phyloP scores from a whole-genome alignment of 2,113 vertebrate species.

The Dicaeum eximium region DNA sequence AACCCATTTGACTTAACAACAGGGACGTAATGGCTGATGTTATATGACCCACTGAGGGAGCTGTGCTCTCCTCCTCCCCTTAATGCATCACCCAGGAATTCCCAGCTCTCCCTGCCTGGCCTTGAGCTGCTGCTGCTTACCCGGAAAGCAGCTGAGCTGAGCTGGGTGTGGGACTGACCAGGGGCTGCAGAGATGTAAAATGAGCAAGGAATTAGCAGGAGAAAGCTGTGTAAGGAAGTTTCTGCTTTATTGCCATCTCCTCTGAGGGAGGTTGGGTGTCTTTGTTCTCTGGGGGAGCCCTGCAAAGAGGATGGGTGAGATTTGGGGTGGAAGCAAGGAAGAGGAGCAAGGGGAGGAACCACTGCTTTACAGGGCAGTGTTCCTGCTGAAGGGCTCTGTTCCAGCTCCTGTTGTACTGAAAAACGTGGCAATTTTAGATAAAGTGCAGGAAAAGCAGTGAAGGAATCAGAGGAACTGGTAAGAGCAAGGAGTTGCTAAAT shows the following conservation, averaged over 20 bases:
- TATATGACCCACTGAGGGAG: slow-evolving; percentile 19
- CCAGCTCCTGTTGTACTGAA: not conserved
- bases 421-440: not conserved
- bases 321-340: not conserved
- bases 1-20: slow-evolving; percentile 33
- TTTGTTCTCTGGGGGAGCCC: not conserved
- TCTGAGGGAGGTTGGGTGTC: not conserved
- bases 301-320: not conserved
- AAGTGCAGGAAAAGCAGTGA: not conserved
- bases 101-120: not conserved
- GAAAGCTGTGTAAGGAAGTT: not conserved
- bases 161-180: not conserved
- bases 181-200: not conserved
- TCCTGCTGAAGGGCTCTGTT: not conserved
- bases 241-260: not conserved
- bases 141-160: slow-evolving; percentile 8
- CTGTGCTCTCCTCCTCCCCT: not conserved
- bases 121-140: slow-evolving; percentile 14
- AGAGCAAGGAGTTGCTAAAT: not conserved
- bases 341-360: not conserved
- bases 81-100: slow-evolving; percentile 1
- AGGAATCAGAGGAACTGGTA: not conserved
- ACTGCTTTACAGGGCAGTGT: not conserved
- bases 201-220: not conserved
- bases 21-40: slow-evolving; percentile 20